phyloP scores from a whole-genome alignment of 2,113 vertebrate species.

The Prionailurus bengalensis region DNA sequence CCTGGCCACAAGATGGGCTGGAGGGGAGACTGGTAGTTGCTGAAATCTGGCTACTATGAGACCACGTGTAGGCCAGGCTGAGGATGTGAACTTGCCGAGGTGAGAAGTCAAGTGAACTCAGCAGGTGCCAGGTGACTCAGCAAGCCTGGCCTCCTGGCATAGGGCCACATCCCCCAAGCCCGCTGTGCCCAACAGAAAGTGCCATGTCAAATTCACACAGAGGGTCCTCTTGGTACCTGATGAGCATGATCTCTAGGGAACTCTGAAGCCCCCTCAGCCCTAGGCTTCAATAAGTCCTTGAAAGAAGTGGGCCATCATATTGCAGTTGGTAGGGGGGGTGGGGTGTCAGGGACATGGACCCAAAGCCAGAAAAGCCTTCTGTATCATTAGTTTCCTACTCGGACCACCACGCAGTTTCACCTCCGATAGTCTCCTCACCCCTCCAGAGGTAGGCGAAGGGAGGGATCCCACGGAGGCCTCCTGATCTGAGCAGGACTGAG shows the following conservation, averaged over 20 bases:
- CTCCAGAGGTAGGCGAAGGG: background rate
- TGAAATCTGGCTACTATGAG: background rate
- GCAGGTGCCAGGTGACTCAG: too few relatives aligned
- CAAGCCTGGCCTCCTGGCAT: background rate
- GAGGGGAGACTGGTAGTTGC: rapidly evolving
- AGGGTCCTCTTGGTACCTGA: background rate
- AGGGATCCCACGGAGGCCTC: too few relatives aligned
- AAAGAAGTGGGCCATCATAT: background rate
- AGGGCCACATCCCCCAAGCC: background rate
- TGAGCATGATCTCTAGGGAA: too few relatives aligned
- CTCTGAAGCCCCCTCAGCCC: background rate
- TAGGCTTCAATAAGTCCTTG: background rate
- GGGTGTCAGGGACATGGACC: background rate
- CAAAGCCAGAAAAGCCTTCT: background rate
- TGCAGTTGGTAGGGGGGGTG: too few relatives aligned
- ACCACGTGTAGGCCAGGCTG: background rate
- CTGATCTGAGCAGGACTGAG: background rate
- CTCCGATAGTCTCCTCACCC: background rate
- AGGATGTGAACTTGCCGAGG: background rate
- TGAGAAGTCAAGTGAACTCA: too few relatives aligned
- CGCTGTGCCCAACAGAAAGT: background rate
- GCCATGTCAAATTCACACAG: background rate
- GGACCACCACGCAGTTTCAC: background rate
- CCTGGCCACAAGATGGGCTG: rapidly evolving
- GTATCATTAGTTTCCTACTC: background rate